A percentile compares a stretch with the other conserved stretches of the same genome.
Evolutionary conservation across 2,888 invertebrate genomes (phyloP).

Genomic region (Calliscelio sp.): DNA sequence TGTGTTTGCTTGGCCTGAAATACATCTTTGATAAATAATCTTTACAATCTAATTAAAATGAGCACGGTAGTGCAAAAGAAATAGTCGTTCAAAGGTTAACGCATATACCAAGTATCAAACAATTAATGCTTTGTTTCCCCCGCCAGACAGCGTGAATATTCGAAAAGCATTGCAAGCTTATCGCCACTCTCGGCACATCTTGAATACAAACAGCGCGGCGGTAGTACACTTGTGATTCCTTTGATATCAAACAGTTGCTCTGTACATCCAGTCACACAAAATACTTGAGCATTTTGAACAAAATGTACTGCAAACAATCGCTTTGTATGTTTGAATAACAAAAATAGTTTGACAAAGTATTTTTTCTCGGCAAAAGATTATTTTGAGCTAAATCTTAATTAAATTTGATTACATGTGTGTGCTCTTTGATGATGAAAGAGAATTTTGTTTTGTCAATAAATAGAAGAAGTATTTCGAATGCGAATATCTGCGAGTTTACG

Average conservation of each 20-base stretch:
- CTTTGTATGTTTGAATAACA: background rate
- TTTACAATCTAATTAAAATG: constrained; percentile 29
- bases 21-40: constrained; percentile 23
- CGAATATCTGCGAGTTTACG: too few species aligned
- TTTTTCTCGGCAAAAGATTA: background rate
- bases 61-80: constrained; percentile 10
- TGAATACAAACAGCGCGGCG: constrained; percentile 18
- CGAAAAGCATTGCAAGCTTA: constrained; percentile 45
- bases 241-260: constrained; percentile 33
- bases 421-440: too few species aligned
- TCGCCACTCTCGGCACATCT: constrained; percentile 33
- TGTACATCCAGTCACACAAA: constrained; percentile 9
- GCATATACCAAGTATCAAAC: constrained; percentile 25
- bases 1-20: background rate
- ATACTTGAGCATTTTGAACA: background rate
- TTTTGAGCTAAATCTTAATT: too few species aligned
- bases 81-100: constrained; percentile 31
- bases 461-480: too few species aligned
- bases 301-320: background rate
- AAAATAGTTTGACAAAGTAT: background rate
- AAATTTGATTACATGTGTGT: too few species aligned
- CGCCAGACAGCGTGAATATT: constrained; percentile 31
- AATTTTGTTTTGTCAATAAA: background rate
- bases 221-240: constrained; percentile 32
- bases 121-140: constrained; percentile 37